Evolutionary conservation across 2,113 vertebrate genomes (phyloP).

Genomic region (Bubo scandiacus): DNA sequence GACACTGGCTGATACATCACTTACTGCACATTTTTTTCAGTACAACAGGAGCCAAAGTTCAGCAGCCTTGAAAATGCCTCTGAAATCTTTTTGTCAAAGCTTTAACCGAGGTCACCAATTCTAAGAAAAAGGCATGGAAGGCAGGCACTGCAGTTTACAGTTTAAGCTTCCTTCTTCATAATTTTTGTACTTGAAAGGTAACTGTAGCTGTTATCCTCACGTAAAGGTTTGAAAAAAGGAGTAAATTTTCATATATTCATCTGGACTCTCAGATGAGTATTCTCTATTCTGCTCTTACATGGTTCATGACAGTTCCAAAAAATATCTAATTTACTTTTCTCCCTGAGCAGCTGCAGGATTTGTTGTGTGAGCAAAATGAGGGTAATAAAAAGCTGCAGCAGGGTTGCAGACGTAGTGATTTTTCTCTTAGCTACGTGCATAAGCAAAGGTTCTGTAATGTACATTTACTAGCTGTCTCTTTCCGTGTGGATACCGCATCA

Average conservation of each 20-base stretch:
- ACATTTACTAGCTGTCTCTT: neutral
- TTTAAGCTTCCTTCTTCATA: neutral
- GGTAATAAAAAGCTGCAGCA: neutral
- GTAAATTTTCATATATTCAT: neutral
- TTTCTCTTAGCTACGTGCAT: neutral
- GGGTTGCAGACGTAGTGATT: neutral
- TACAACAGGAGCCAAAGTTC: neutral
- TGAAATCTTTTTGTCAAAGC: neutral
- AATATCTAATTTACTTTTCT: neutral
- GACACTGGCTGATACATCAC: neutral
- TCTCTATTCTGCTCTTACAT: neutral
- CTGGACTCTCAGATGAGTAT: neutral
- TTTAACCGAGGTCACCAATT: neutral
- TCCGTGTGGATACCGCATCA: accelerated
- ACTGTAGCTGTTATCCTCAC: neutral
- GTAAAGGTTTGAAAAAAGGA: neutral
- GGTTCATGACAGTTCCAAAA: neutral
- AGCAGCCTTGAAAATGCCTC: neutral
- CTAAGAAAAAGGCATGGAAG: neutral
- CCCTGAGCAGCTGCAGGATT: neutral
- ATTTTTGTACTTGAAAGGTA: neutral
- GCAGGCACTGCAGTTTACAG: neutral
- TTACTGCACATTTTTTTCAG: neutral
- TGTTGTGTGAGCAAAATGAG: neutral
- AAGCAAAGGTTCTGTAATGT: neutral